Conservation (phyloP, 2,797 vertebrate species). For the Cossypha caffra region DNA sequence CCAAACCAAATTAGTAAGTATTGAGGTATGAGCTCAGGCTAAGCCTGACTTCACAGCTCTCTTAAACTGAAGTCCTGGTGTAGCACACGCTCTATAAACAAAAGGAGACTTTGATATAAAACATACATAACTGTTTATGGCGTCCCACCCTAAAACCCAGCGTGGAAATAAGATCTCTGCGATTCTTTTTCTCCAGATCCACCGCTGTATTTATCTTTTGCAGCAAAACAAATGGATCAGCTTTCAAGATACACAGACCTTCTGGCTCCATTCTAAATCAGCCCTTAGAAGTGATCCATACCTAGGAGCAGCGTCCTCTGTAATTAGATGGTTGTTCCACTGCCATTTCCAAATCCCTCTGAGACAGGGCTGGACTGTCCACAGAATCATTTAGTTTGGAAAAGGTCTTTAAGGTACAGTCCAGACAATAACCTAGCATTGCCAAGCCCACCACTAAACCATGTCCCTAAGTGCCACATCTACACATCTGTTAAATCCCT, state of each 20-base stretch:
- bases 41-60: background rate
- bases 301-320: background rate
- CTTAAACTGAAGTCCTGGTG: background rate
- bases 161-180: background rate
- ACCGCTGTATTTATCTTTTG: slow-evolving; percentile 38
- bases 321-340: background rate
- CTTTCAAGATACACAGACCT: slow-evolving; percentile 26
- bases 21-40: slow-evolving; percentile 16
- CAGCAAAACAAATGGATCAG: slow-evolving; percentile 34
- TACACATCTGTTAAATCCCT: background rate
- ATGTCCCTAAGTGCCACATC: background rate
- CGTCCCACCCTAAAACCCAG: slow-evolving; percentile 9
- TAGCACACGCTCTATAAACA: slow-evolving; percentile 11
- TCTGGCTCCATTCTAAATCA: slow-evolving; percentile 21
- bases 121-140: slow-evolving; percentile 28
- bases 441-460: background rate
- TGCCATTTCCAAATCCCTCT: background rate
- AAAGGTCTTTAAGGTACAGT: background rate
- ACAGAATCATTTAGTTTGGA: background rate
- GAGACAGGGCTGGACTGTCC: background rate
- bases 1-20: slow-evolving; percentile 26
- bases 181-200: background rate
- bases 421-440: background rate
- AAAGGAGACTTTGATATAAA: slow-evolving; percentile 47
- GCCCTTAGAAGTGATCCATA: background rate